Evolutionary conservation across 2,888 invertebrate genomes (phyloP).

Genomic region (Acronicta leporina): DNA sequence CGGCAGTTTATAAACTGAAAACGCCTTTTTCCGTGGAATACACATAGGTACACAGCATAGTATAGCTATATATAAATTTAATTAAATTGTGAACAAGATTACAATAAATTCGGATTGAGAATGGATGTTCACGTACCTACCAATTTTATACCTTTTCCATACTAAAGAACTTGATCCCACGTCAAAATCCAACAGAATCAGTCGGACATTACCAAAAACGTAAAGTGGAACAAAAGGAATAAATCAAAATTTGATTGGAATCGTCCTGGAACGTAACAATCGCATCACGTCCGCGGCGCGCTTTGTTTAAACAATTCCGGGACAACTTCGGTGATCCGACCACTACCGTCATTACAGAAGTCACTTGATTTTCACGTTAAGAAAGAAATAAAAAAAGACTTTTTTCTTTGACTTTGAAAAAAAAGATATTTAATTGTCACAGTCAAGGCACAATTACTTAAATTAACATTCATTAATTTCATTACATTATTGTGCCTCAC

Average conservation of each 20-base stretch:
- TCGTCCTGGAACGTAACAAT: slow-evolving; percentile 74
- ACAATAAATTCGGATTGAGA: neutral
- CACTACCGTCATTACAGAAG: slow-evolving; percentile 38
- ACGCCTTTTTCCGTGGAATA: neutral
- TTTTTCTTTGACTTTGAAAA: too few species aligned
- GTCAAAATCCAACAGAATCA: slow-evolving; percentile 61
- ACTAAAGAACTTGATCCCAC: slow-evolving; percentile 35
- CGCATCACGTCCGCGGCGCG: slow-evolving; percentile 72
- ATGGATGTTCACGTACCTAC: slow-evolving; percentile 12
- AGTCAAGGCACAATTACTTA: too few species aligned
- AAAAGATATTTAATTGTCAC: too few species aligned
- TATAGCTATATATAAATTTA: too few species aligned
- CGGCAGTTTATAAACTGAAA: neutral
- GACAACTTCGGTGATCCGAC: slow-evolving; percentile 62
- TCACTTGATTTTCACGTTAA: slow-evolving; percentile 34
- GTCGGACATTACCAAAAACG: slow-evolving; percentile 60
- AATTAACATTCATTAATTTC: too few species aligned
- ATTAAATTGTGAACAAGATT: too few species aligned
- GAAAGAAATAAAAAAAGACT: too few species aligned
- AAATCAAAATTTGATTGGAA: slow-evolving; percentile 80
- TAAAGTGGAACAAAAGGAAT: slow-evolving; percentile 70
- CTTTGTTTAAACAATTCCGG: slow-evolving; percentile 77
- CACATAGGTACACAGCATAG: neutral
- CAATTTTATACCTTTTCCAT: slow-evolving; percentile 22
- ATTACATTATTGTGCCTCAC: too few species aligned